Evolutionary conservation across 2,888 invertebrate genomes (phyloP), one percentile per base, ranked within the genome.

Genomic region (Druceiella hillmani): DNA sequence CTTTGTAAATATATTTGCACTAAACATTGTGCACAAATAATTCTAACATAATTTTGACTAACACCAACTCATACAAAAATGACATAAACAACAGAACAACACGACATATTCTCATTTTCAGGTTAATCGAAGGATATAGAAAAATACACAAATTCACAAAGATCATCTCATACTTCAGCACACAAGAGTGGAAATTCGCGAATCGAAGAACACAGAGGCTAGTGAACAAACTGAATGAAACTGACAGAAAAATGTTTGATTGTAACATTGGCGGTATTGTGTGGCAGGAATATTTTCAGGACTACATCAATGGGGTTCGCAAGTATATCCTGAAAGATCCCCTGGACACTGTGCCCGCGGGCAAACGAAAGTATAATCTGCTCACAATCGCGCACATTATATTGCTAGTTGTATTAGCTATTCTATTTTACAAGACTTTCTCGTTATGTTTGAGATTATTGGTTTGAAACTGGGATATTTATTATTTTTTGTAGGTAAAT

Each of bases 241-340:
- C 69, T 1, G 85, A 83, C 55, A 70, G 74, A 45, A 56, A 72
- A 13, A 51, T 75, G 1, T 87, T 83, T 52, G 70, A 78, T 49
- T 87, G 83, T 52, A 78, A 87, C 53, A 74, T 87, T 29, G 59
- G 62, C 1, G 51, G 63, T 3, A 50, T 89, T 1, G 64, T 79
- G 33, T 90, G 89, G 89, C 66, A 74, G 3, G 64, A 71, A 0
- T 89, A 82, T 51, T 78, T 85, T 51, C 69, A 75, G 41, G 75
- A 68, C 27, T 87, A 86, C 50, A 64, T 83, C 4, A 62, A 74
- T 40, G 90, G 90, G 0, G 66, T 83, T n/a, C 68, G 87, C 36
- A 61, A 78, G 0, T 87, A 82, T 52, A 59, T 89, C 2, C 60
- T 88, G 2, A 87, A 88, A 51, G 89, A 90, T 49, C 80, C 84